Conservation (phyloP, 2,888 invertebrate genomes). For the Artemia sinica region DNA sequence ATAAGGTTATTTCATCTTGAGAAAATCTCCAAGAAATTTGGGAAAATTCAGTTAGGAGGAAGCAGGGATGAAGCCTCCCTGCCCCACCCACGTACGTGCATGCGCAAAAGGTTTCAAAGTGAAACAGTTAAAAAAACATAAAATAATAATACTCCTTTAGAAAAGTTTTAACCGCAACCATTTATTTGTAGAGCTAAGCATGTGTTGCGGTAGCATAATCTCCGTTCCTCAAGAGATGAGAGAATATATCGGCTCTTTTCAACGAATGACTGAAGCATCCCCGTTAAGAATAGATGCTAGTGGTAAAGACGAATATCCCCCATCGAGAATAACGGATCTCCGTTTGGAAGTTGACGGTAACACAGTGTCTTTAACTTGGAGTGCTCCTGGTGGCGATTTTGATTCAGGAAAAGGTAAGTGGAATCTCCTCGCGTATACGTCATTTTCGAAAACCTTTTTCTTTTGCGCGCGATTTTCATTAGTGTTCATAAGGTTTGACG, state of each 20-base stretch:
- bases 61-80: no score
- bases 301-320: slow-evolving; percentile 29
- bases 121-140: no score
- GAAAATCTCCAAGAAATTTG: no score
- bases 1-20: no score
- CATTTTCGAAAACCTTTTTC: no score
- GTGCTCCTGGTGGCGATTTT: slow-evolving; percentile 38
- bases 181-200: not conserved
- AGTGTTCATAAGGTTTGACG: no score
- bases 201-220: slow-evolving; percentile 36
- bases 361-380: slow-evolving; percentile 40
- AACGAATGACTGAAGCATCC: not conserved
- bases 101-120: no score
- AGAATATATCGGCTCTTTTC: slow-evolving; percentile 29
- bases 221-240: slow-evolving; percentile 24
- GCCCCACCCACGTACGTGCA: no score
- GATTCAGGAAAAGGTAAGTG: slow-evolving; percentile 28
- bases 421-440: no score
- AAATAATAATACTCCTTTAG: no score
- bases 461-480: no score
- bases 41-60: no score
- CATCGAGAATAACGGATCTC: slow-evolving; percentile 41
- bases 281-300: not conserved
- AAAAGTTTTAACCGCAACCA: not conserved
- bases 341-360: slow-evolving; percentile 34